Conservation (phyloP, 2,888 invertebrate genomes). For the Tuberolachnus salignus region DNA sequence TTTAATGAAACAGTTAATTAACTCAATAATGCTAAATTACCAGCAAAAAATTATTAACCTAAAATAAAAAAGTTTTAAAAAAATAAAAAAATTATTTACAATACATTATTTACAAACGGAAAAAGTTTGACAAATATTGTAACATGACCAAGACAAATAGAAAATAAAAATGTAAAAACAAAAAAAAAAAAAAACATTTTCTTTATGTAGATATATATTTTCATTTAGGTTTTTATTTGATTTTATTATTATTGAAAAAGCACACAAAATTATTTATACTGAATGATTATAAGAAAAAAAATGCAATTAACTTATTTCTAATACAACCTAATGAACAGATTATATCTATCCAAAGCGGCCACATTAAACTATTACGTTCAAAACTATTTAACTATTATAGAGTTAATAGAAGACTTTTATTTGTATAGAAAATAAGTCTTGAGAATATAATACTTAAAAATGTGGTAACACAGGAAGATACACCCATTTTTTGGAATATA, state of each 20-base stretch:
- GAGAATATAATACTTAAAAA: slow-evolving; percentile 39
- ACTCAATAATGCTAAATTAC: slow-evolving; percentile 26
- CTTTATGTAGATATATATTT: slow-evolving; percentile 11
- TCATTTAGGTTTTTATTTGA: slow-evolving; percentile 9
- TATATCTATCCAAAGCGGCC: neutral
- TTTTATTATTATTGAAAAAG: slow-evolving; percentile 46
- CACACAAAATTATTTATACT: slow-evolving; percentile 18
- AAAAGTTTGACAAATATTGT: slow-evolving; percentile 54
- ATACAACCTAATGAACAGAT: slow-evolving; percentile 49
- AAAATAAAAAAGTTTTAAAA: slow-evolving; percentile 29
- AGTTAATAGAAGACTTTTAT: neutral
- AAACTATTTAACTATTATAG: neutral
- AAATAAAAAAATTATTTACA: slow-evolving; percentile 49
- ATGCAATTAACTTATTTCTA: slow-evolving; percentile 44
- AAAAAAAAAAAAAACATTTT: slow-evolving; percentile 20
- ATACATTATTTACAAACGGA: slow-evolving; percentile 52
- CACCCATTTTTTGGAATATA: neutral
- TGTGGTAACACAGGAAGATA: slow-evolving; percentile 26
- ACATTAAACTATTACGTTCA: slow-evolving; percentile 27
- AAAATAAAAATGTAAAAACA: neutral
- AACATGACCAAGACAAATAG: slow-evolving; percentile 18
- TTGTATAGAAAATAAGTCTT: slow-evolving; percentile 1
- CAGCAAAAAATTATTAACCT: slow-evolving; percentile 15
- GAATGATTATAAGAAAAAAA: slow-evolving; percentile 15
- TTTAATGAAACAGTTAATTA: slow-evolving; percentile 37